Percentiles rank a stretch among this genome's conserved stretches.
phyloP scores from a whole-genome alignment of 2,888 invertebrate genomes.

The Uloborus plumipes region DNA sequence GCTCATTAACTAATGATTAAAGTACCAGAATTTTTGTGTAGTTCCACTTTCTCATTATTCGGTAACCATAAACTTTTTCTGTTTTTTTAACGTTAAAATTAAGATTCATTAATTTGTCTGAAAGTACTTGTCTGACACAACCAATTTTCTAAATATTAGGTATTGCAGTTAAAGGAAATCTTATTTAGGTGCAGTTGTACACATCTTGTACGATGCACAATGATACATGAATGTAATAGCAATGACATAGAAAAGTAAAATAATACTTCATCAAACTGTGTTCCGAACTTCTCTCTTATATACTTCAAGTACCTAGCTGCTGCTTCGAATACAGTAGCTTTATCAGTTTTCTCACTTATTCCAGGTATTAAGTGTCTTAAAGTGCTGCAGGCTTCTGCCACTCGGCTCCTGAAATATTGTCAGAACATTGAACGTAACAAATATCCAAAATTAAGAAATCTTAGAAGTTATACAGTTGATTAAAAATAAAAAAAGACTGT shows the following conservation, averaged over 20 bases:
- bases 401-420: constrained; percentile 66
- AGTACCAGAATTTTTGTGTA: no score
- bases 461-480: not conserved
- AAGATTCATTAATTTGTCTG: no score
- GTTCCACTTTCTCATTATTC: no score
- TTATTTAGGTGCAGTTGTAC: not conserved
- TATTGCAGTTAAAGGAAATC: not conserved
- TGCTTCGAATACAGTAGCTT: constrained; percentile 72
- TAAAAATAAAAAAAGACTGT: no score
- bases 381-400: constrained; percentile 71
- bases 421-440: no score
- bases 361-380: constrained; percentile 71
- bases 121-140: not conserved
- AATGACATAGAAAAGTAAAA: not conserved
- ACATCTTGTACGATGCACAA: no score
- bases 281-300: constrained; percentile 67
- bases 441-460: not conserved
- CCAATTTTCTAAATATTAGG: not conserved
- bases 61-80: no score
- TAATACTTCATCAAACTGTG: constrained; percentile 49
- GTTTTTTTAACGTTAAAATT: no score
- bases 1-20: no score
- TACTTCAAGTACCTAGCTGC: constrained; percentile 68
- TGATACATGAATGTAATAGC: no score
- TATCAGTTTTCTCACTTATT: constrained; percentile 71